Percentiles rank a stretch among this genome's conserved stretches.
Evolutionary conservation across 2,888 invertebrate genomes (phyloP).

Genomic region (Tortrix viridana): DNA sequence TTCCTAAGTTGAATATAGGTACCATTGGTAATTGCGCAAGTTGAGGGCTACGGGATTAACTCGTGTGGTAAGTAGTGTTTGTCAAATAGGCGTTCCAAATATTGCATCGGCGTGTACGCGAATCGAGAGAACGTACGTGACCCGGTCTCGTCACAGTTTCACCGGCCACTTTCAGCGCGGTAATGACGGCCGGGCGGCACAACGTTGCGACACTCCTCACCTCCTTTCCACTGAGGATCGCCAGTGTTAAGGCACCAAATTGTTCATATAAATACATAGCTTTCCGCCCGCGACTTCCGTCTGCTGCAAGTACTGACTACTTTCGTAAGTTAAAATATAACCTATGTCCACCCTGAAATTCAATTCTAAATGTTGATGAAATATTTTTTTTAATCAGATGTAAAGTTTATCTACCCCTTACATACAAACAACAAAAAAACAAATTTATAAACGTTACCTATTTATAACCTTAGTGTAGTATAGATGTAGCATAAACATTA

Average conservation of each 20-base stretch:
- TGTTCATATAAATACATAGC: conserved; percentile 9
- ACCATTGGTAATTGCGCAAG: conserved; percentile 9
- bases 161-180: conserved; percentile 70
- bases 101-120: conserved; percentile 47
- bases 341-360: too few relatives aligned
- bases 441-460: too few relatives aligned
- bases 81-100: conserved; percentile 50
- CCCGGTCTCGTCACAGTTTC: conserved; percentile 68
- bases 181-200: conserved; percentile 56
- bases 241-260: conserved; percentile 41
- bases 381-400: too few relatives aligned
- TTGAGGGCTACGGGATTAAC: conserved; percentile 9
- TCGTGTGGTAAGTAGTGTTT: conserved; percentile 4
- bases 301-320: too few relatives aligned
- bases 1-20: conserved; percentile 12
- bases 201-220: conserved; percentile 55
- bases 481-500: too few relatives aligned
- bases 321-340: too few relatives aligned
- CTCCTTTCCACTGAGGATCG: conserved; percentile 49
- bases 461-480: too few relatives aligned
- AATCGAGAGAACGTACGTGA: conserved; percentile 65
- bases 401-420: too few relatives aligned
- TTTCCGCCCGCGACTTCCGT: too few relatives aligned
- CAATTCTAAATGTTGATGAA: too few relatives aligned
- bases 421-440: too few relatives aligned